phyloP scores from a whole-genome alignment of 1,140 invertebrate species.

The Ostrea denselamellosa region DNA sequence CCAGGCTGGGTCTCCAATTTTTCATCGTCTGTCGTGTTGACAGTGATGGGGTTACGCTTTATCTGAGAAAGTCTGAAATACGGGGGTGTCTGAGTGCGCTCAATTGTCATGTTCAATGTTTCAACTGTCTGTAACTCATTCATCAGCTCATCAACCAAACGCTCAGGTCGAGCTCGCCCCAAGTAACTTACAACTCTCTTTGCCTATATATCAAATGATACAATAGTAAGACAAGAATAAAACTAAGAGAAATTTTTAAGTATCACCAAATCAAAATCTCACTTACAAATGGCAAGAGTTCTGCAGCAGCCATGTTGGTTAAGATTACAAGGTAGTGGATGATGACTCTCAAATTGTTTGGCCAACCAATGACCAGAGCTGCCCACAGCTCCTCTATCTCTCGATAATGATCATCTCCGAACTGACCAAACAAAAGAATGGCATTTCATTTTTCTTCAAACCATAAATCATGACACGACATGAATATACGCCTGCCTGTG shows the following conservation, averaged over 20 bases:
- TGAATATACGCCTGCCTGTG: neutral
- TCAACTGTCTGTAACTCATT: constrained; percentile 97
- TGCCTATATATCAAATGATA: constrained; percentile 82
- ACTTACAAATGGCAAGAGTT: constrained; percentile 92
- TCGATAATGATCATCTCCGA: constrained; percentile 95
- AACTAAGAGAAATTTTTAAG: neutral
- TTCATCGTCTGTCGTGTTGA: constrained; percentile 74
- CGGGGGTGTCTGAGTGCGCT: constrained; percentile 97
- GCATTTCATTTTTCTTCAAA: neutral
- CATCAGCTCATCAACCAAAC: constrained; percentile 97
- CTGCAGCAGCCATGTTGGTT: constrained; percentile 95
- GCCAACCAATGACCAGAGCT: constrained; percentile 95
- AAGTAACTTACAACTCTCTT: constrained; percentile 96
- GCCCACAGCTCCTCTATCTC: constrained; percentile 98
- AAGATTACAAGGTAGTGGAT: constrained; percentile 98
- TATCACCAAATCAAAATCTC: neutral
- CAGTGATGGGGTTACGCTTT: constrained; percentile 60
- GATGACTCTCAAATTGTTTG: constrained; percentile 97
- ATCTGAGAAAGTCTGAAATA: constrained; percentile 94
- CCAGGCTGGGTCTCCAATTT: constrained; percentile 64
- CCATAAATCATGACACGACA: neutral
- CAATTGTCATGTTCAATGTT: constrained; percentile 95
- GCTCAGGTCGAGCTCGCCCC: constrained; percentile 91
- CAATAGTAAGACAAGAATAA: neutral
- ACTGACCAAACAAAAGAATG: constrained; percentile 82